Evolutionary conservation across 2,113 vertebrate genomes (phyloP).

Genomic region (Gymnorhina tibicen): DNA sequence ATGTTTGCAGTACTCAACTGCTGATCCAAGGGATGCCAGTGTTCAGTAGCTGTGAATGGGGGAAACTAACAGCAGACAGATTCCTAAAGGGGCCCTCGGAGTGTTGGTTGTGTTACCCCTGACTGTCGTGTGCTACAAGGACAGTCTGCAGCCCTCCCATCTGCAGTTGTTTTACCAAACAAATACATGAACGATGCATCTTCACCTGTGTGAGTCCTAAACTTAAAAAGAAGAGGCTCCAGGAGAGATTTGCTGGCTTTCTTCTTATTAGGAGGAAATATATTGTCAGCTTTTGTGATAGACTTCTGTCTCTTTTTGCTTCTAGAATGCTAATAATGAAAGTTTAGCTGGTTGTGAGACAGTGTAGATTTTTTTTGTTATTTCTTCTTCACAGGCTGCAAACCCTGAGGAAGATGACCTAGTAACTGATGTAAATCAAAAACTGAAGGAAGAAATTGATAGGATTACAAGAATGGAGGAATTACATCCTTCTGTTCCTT

Average conservation of each 20-base stretch:
- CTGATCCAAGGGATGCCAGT: background rate
- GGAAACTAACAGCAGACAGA: background rate
- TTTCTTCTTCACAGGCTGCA: conserved; percentile 37
- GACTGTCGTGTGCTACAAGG: background rate
- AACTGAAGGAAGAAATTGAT: conserved; percentile 4
- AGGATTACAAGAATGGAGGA: background rate
- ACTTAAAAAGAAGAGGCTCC: background rate
- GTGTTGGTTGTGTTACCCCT: background rate
- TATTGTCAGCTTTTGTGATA: background rate
- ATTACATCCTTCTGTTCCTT: background rate
- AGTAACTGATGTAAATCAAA: background rate
- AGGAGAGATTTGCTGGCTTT: background rate
- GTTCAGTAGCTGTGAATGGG: background rate
- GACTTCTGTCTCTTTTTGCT: background rate
- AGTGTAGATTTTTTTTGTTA: background rate
- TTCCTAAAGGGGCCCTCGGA: background rate
- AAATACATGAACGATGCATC: background rate
- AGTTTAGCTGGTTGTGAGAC: background rate
- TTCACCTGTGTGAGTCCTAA: background rate
- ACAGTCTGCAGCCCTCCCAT: background rate
- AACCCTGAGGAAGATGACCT: background rate
- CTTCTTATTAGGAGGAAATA: background rate
- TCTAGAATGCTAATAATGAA: background rate
- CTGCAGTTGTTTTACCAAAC: background rate
- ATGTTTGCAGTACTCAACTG: background rate